Percentiles rank a stretch among this genome's conserved stretches.
phyloP scores from a whole-genome alignment of 2,888 invertebrate genomes.

The Strigamia maritima region DNA sequence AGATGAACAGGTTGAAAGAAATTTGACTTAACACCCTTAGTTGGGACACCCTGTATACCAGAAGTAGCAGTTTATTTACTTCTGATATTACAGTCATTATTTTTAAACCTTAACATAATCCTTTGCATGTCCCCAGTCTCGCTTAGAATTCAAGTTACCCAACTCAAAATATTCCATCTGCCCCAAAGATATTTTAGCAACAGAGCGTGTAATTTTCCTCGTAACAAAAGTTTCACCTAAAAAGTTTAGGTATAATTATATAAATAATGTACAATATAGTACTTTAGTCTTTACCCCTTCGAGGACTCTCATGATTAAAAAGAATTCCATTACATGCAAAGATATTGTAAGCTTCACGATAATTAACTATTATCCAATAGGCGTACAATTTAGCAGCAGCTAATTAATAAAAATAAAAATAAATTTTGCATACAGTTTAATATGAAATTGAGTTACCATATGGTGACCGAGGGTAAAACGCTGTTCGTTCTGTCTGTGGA shows the following conservation, averaged over 20 bases:
- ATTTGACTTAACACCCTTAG: no score
- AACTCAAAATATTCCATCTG: conserved; percentile 80
- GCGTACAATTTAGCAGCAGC: conserved; percentile 94
- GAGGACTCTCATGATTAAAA: conserved; percentile 94
- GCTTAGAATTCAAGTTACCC: conserved; percentile 89
- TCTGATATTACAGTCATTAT: neutral
- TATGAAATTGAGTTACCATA: conserved; percentile 65
- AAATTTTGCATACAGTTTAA: neutral
- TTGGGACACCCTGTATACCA: no score
- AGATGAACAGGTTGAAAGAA: no score
- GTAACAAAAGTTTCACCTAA: conserved; percentile 94
- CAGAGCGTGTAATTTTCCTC: conserved; percentile 92
- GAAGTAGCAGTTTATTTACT: no score
- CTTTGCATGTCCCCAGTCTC: conserved; percentile 98
- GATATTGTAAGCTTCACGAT: conserved; percentile 91
- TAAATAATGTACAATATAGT: neutral
- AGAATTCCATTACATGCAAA: conserved; percentile 94
- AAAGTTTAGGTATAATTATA: conserved; percentile 24
- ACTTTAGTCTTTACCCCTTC: conserved; percentile 60
- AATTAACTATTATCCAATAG: conserved; percentile 94
- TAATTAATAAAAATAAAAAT: conserved; percentile 51
- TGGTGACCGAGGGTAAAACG: conserved; percentile 93
- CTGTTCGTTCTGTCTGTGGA: conserved; percentile 90
- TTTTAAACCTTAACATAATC: conserved; percentile 82
- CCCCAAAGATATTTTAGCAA: conserved; percentile 91